Conservation (phyloP, 2,797 vertebrate species). For the Agapornis canus region DNA sequence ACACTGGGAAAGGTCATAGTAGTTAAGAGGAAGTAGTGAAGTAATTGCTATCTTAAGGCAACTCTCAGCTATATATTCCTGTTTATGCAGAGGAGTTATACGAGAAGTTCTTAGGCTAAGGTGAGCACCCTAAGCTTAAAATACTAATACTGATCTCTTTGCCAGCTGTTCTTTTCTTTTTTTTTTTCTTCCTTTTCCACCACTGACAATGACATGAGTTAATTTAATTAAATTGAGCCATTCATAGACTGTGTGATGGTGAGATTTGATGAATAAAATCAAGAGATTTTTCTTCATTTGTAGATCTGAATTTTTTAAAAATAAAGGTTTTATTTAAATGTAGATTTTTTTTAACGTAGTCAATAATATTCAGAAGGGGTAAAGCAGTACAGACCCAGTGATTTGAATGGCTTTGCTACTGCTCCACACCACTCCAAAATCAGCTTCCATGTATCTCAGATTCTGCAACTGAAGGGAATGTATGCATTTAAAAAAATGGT, state of each 20-base stretch:
- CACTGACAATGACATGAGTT: background rate
- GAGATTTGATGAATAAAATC: background rate
- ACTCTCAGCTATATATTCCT: background rate
- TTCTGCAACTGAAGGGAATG: background rate
- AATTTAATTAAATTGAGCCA: background rate
- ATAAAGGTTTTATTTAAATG: too few species aligned
- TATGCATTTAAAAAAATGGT: background rate
- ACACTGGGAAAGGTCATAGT: background rate
- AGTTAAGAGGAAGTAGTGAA: background rate
- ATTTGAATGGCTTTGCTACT: background rate
- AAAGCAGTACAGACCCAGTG: background rate
- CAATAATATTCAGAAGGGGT: background rate
- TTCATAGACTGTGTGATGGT: background rate
- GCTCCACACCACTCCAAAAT: background rate
- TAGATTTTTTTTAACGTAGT: too few species aligned
- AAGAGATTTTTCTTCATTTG: background rate
- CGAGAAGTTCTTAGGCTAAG: background rate
- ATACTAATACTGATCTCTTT: background rate
- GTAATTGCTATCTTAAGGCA: background rate
- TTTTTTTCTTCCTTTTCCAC: background rate
- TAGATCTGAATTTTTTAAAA: background rate
- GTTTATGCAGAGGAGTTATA: background rate
- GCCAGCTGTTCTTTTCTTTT: background rate
- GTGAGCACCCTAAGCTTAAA: background rate
- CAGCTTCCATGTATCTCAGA: background rate